Conservation (phyloP, 2,888 invertebrate genomes). For the Linnaemya tessellans region DNA sequence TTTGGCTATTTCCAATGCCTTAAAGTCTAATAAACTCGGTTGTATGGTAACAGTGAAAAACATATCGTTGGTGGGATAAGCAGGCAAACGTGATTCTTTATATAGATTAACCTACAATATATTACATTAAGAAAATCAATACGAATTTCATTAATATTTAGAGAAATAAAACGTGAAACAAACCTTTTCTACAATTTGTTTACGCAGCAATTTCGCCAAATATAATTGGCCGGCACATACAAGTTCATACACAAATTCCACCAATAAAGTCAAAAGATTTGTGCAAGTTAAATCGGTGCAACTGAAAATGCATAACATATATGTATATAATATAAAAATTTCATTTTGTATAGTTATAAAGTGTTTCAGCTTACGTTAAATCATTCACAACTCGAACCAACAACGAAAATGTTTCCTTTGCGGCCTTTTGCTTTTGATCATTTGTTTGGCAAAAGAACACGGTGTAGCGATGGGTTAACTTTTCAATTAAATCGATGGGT, state of each 20-base stretch:
- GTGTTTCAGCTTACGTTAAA: slow-evolving; percentile 90
- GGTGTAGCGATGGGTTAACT: slow-evolving; percentile 88
- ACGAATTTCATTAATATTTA: not conserved
- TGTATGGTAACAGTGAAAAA: slow-evolving; percentile 84
- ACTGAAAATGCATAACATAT: slow-evolving; percentile 84
- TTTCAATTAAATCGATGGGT: slow-evolving; percentile 92
- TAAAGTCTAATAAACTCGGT: slow-evolving; percentile 93
- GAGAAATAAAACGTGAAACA: not conserved
- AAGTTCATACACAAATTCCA: slow-evolving; percentile 96
- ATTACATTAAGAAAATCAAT: not conserved
- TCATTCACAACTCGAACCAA: slow-evolving; percentile 97
- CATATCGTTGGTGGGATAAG: slow-evolving; percentile 77
- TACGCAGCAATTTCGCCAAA: slow-evolving; percentile 94
- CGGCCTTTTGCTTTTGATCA: slow-evolving; percentile 88
- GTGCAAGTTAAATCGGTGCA: slow-evolving; percentile 92
- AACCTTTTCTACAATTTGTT: slow-evolving; percentile 94
- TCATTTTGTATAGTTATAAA: not conserved
- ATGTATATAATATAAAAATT: too few relatives aligned
- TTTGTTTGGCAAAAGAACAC: slow-evolving; percentile 89
- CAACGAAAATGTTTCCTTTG: slow-evolving; percentile 94
- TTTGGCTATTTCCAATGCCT: slow-evolving; percentile 97
- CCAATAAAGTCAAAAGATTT: slow-evolving; percentile 90
- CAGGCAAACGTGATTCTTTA: slow-evolving; percentile 81
- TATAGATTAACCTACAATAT: slow-evolving; percentile 78
- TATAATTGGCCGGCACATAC: slow-evolving; percentile 96